phyloP scores from a whole-genome alignment of 23 tunicate genomes.

The Ascidia mentula region DNA sequence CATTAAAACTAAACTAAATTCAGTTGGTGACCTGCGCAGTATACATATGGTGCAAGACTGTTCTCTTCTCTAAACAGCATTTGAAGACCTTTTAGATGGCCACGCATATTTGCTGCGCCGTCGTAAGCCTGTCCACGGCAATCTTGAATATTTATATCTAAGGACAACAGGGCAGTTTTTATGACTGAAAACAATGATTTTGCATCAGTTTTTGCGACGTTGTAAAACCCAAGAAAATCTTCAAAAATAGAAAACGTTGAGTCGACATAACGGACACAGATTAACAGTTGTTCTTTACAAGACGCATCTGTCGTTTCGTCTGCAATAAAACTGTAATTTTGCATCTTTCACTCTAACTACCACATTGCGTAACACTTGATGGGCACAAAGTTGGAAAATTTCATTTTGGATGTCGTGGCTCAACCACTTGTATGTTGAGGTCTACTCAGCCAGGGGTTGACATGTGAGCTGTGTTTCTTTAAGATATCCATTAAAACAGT shows the following conservation, averaged over 20 bases:
- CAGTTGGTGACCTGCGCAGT: conserved; percentile 13
- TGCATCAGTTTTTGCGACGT: neutral
- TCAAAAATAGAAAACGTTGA: conserved; percentile 3
- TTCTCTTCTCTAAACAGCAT: neutral
- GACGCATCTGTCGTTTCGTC: conserved; percentile 22
- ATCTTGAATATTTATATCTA: neutral
- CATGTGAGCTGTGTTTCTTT: no score
- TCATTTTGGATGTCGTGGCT: conserved; percentile 25
- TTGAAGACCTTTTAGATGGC: neutral
- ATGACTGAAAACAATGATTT: neutral
- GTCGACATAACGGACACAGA: conserved; percentile 12
- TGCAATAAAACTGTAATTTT: conserved; percentile 7
- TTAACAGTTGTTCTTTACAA: no score
- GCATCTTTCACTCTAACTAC: neutral
- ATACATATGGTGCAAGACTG: conserved; percentile 5
- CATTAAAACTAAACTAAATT: conserved; percentile 13
- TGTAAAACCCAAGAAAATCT: conserved; percentile 4
- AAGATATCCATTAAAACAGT: no score
- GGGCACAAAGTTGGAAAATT: conserved; percentile 6
- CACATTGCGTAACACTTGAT: neutral
- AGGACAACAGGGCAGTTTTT: neutral
- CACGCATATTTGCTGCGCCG: conserved; percentile 19
- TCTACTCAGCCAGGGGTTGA: no score
- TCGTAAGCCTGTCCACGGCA: conserved; percentile 21
- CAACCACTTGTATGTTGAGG: no score